Evolutionary conservation across 2,888 invertebrate species (phyloP), one percentile per base, ranked within the genome.

Genomic region (Masnerella sp.): DNA sequence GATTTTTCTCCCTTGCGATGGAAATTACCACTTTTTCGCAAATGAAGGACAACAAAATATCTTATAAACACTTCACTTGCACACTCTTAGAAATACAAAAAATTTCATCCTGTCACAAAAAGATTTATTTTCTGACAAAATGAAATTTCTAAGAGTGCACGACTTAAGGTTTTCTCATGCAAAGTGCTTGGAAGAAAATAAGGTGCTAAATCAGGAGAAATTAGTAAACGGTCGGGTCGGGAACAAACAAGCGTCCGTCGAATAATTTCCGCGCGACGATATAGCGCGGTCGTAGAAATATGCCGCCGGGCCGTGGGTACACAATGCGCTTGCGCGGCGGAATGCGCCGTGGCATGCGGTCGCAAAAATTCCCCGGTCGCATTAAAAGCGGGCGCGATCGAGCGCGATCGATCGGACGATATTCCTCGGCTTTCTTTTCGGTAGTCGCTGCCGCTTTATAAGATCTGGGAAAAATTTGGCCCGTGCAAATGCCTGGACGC

Each of bases 381-480:
- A 59, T 73, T 76, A 68, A 73, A 70, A 67, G 54, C 65, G 40
- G 40, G 61, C 47, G 43, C 74, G 71, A 76, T 76, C 73, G 67
- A 43, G 47, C 54, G 70, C 70, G 69, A 70, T 69, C 72, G 76
- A 76, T 76, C 69, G 74, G 47, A 25, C 59, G 52, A 68, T 69
- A 61, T 68, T 59, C 64, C 62, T 51, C 45, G 61, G 54, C 22
- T 65, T 69, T 72, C 62, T 67, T 74, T 72, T 76, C 69, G 74
- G 69, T 74, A 68, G 71, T 61, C 69, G 32, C 51, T 34, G 58
- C 38, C 30, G 64, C 59, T 70, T 52, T 74, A 65, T 62, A 70
- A 65, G 62, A 64, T 54, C 68, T 59, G 69, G 74, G 77, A 79
- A 79, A 77, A 78, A 79, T 79, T 77, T 76, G 78, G 77, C 76